Evolutionary conservation across 2,113 vertebrate genomes (phyloP).

Genomic region (Amphiprion percula): DNA sequence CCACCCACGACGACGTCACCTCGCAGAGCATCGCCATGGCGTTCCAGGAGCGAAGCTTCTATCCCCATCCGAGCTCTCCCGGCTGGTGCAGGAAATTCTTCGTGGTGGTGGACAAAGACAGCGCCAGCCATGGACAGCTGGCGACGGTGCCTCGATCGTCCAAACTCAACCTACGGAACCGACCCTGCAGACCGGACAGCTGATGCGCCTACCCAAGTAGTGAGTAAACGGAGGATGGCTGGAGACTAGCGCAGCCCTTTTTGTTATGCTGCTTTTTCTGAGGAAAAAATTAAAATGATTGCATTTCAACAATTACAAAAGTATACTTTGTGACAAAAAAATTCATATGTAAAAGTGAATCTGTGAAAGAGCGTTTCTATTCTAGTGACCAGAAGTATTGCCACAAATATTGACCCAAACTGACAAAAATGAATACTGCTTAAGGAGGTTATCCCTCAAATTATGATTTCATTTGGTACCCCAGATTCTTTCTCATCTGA

Average conservation of each 20-base stretch:
- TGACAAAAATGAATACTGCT: too few species aligned
- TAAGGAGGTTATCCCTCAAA: too few species aligned
- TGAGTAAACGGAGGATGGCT: constrained; percentile 67
- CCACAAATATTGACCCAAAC: too few species aligned
- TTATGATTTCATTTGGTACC: too few species aligned
- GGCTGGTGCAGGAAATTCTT: constrained; percentile 86
- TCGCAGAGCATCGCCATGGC: constrained; percentile 92
- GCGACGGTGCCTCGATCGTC: constrained; percentile 89
- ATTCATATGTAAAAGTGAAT: too few species aligned
- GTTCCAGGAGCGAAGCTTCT: constrained; percentile 89
- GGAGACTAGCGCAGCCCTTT: not conserved
- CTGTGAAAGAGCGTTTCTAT: too few species aligned
- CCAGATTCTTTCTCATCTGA: too few species aligned
- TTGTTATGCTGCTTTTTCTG: too few species aligned
- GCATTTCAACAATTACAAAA: too few species aligned
- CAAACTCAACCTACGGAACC: constrained; percentile 88
- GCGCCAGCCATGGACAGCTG: constrained; percentile 90
- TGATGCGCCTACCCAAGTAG: constrained; percentile 87
- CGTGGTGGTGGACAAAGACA: constrained; percentile 64
- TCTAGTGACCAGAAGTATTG: too few species aligned
- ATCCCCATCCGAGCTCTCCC: constrained; percentile 87
- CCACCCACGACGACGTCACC: constrained; percentile 96
- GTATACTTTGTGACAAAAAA: too few species aligned
- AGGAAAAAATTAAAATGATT: too few species aligned
- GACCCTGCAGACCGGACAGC: constrained; percentile 83